These are phyloP conservation scores for Stegophylla sp. DNA, from an alignment of 2,888 invertebrate species.

Conservation along the genomic window DNA sequence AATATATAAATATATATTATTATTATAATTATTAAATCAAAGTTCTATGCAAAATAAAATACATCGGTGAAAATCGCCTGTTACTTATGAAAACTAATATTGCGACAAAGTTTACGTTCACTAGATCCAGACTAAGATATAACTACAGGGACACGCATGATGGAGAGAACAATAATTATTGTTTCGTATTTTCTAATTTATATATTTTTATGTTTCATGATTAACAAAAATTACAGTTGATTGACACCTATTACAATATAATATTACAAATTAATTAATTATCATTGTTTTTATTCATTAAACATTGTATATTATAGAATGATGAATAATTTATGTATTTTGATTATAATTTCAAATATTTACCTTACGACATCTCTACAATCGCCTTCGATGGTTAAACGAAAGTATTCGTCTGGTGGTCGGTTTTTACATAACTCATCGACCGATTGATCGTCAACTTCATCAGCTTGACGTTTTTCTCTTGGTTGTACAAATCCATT, in stretches of 20 bases:
- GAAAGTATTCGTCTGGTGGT: slow-evolving; percentile 90
- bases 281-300: slow-evolving; percentile 25
- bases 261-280: background rate
- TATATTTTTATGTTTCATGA: background rate
- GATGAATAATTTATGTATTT: background rate
- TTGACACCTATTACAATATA: slow-evolving; percentile 18
- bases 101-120: too few relatives aligned
- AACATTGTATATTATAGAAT: background rate
- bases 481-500: slow-evolving; percentile 55
- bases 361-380: slow-evolving; percentile 94
- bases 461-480: slow-evolving; percentile 65
- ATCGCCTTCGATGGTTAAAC: slow-evolving; percentile 81
- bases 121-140: too few relatives aligned
- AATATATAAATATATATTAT: too few relatives aligned
- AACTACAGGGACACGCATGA: too few relatives aligned
- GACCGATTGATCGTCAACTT: slow-evolving; percentile 71
- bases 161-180: too few relatives aligned
- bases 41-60: too few relatives aligned
- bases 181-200: too few relatives aligned
- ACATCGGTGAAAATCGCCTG: too few relatives aligned
- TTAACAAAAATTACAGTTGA: background rate
- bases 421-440: slow-evolving; percentile 87
- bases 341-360: background rate
- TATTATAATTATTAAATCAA: too few relatives aligned
- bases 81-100: too few relatives aligned